A percentile compares a stretch with the other conserved stretches of the same genome.
Evolutionary conservation across 2,797 vertebrate species (phyloP).

Genomic region (Cyclura pinguis): DNA sequence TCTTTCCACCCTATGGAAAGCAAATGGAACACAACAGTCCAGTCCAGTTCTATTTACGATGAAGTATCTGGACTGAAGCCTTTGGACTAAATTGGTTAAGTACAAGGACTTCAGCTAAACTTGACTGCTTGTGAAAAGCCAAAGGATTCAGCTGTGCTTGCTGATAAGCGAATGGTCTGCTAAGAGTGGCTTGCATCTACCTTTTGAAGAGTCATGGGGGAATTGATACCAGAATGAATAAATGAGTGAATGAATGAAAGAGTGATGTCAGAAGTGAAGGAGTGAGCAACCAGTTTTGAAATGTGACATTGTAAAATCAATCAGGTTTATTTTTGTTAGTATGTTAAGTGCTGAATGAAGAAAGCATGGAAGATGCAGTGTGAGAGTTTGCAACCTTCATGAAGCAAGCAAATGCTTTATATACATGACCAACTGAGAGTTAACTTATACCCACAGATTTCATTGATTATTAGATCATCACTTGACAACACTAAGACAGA

Average conservation of each 20-base stretch:
- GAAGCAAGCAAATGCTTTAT: constrained; percentile 2
- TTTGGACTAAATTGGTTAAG: neutral
- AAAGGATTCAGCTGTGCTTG: neutral
- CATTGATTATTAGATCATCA: neutral
- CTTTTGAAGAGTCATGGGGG: neutral
- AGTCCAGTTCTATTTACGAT: neutral
- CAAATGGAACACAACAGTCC: neutral
- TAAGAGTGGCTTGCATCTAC: neutral
- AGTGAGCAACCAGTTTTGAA: neutral
- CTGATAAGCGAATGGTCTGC: neutral
- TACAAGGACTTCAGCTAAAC: neutral
- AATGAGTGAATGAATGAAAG: neutral
- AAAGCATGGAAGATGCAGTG: neutral
- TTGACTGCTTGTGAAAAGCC: neutral
- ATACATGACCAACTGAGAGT: neutral
- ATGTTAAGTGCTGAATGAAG: neutral
- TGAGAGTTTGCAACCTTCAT: neutral
- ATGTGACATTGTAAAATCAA: neutral
- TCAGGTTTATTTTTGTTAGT: neutral
- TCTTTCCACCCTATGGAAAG: neutral
- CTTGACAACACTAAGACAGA: neutral
- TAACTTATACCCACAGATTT: neutral
- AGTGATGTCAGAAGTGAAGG: neutral
- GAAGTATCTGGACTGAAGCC: constrained; percentile 7
- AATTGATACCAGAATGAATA: neutral